phyloP scores from a whole-genome alignment of 2,113 vertebrate genomes.

The Lonchura striata region DNA sequence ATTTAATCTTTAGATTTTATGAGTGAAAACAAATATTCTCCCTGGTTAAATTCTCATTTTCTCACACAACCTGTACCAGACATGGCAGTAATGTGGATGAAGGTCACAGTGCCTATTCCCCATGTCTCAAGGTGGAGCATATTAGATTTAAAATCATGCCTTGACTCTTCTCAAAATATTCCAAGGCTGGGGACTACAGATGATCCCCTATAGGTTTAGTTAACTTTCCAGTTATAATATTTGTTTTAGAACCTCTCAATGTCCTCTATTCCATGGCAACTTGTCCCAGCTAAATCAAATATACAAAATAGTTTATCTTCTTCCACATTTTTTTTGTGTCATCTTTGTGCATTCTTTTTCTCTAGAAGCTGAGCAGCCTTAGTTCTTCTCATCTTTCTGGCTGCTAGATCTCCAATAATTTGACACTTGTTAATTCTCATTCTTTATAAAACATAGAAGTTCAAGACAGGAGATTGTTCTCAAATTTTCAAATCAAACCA shows the following conservation, averaged over 20 bases:
- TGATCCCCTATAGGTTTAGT: neutral
- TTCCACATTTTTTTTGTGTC: fast-evolving
- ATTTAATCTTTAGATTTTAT: neutral
- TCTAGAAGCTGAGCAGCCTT: neutral
- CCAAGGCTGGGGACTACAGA: neutral
- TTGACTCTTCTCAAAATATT: neutral
- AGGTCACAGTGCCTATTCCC: neutral
- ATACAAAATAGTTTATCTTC: neutral
- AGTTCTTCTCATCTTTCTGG: neutral
- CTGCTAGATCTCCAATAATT: neutral
- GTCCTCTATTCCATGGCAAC: neutral
- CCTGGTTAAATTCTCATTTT: neutral
- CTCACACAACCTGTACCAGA: neutral
- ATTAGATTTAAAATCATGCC: neutral
- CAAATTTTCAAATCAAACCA: neutral
- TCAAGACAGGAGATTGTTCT: neutral
- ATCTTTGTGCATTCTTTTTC: neutral
- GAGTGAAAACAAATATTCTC: neutral
- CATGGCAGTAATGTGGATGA: neutral
- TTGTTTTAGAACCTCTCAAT: neutral
- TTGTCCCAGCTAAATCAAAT: neutral
- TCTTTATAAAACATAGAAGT: neutral
- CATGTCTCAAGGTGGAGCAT: fast-evolving
- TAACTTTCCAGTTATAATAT: neutral
- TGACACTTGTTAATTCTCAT: neutral